phyloP scores from a whole-genome alignment of 23 tunicate genomes.

The Halocynthia roretzi region DNA sequence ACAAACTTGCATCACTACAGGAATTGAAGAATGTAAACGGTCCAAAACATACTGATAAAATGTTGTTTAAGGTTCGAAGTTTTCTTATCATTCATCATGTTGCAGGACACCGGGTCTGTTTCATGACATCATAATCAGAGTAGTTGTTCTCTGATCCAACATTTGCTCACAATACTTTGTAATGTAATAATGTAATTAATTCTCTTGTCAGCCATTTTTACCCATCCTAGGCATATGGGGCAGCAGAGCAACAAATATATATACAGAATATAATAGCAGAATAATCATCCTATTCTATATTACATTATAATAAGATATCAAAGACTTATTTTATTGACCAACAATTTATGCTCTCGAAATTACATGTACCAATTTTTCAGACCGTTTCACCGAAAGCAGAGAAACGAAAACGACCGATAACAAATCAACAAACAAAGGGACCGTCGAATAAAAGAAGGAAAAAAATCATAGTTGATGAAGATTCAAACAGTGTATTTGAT shows the following conservation, averaged over 20 bases:
- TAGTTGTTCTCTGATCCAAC: too few species aligned
- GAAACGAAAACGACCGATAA: conserved; percentile 11
- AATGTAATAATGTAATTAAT: too few species aligned
- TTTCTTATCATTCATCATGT: neutral
- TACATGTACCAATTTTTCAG: neutral
- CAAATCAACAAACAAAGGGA: neutral
- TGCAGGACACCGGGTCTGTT: neutral
- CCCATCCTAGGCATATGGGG: too few species aligned
- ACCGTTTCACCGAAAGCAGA: conserved; percentile 35
- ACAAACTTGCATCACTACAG: conserved; percentile 56
- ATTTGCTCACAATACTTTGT: too few species aligned
- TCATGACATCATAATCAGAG: neutral
- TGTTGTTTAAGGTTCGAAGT: conserved; percentile 77
- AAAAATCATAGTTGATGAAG: conserved; percentile 45
- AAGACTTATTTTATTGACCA: too few species aligned
- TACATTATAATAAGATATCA: too few species aligned
- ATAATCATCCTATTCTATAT: too few species aligned
- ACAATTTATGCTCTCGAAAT: too few species aligned
- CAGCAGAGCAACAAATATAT: too few species aligned
- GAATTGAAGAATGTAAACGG: conserved; percentile 54
- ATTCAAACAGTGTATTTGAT: conserved; percentile 78
- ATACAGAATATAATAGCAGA: too few species aligned
- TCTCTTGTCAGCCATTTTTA: too few species aligned
- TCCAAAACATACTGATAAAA: conserved; percentile 65
- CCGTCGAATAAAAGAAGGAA: conserved; percentile 41